Evolutionary conservation across 2,888 invertebrate genomes (phyloP).

Genomic region (Brenthis ino): DNA sequence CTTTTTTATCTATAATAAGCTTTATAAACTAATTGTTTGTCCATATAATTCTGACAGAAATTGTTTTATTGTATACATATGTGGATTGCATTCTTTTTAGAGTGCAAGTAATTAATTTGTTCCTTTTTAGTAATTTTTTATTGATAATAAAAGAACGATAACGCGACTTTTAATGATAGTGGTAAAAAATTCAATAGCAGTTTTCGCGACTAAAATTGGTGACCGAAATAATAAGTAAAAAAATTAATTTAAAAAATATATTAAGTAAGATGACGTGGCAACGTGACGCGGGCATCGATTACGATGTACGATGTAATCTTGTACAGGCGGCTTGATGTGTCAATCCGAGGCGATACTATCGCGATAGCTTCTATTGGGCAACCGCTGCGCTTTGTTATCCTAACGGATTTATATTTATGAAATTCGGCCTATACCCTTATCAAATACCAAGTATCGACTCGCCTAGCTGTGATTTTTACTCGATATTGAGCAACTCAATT

Average conservation of each 20-base stretch:
- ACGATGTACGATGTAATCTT: constrained; percentile 75
- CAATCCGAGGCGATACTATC: constrained; percentile 68
- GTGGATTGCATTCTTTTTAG: constrained; percentile 7
- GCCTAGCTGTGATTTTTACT: constrained; percentile 49
- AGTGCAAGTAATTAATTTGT: background rate
- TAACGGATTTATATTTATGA: constrained; percentile 73
- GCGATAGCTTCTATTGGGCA: constrained; percentile 76
- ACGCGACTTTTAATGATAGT: background rate
- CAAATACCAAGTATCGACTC: constrained; percentile 46
- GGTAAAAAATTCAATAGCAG: background rate
- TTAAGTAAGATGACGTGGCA: constrained; percentile 35
- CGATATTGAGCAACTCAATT: constrained; percentile 19
- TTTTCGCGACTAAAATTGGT: background rate
- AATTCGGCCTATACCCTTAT: constrained; percentile 52
- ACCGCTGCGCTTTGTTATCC: constrained; percentile 76
- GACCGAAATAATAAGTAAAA: background rate
- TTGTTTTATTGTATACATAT: constrained; percentile 23
- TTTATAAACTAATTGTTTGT: constrained; percentile 32
- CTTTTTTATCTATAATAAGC: constrained; percentile 42
- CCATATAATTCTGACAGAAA: constrained; percentile 20
- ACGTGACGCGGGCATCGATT: constrained; percentile 64
- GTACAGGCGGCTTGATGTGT: constrained; percentile 74
- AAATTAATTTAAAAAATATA: constrained; percentile 26
- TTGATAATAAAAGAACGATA: no score
- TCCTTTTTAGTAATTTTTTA: background rate